A percentile compares a stretch with the other conserved stretches of the same genome.
Conservation (phyloP, 2,113 vertebrate genomes). For the Strigops habroptila region DNA sequence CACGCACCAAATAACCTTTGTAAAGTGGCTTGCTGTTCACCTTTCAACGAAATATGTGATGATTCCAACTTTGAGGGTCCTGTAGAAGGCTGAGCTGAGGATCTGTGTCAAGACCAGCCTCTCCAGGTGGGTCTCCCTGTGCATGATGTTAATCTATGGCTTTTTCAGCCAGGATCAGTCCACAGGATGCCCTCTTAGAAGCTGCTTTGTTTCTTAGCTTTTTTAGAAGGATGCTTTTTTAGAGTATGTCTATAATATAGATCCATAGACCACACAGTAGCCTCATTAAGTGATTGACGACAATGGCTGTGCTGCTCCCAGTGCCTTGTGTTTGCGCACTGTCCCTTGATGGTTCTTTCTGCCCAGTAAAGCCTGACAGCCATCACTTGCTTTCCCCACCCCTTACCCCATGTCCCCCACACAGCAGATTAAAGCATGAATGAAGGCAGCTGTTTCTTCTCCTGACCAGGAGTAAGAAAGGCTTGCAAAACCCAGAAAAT, state of each 20-base stretch:
- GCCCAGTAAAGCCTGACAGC: neutral
- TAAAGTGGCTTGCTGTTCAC: neutral
- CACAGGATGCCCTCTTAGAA: neutral
- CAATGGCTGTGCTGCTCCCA: neutral
- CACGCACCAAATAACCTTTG: neutral
- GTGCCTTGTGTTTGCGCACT: no score
- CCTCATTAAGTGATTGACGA: no score
- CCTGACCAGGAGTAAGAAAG: accelerated
- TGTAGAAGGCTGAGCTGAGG: neutral
- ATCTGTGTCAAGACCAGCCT: neutral
- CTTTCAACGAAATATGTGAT: neutral
- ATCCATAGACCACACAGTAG: neutral
- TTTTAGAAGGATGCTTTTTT: neutral
- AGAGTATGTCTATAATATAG: neutral
- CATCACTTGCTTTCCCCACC: accelerated
- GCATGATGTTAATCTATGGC: accelerated
- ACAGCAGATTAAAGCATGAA: neutral
- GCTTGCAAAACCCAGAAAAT: neutral
- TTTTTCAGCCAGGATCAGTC: neutral
- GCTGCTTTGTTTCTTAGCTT: neutral
- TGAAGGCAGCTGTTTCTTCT: neutral
- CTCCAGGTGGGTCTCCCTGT: neutral
- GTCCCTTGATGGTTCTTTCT: neutral
- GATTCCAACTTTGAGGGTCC: neutral
- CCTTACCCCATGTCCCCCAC: neutral